phyloP scores from a whole-genome alignment of 2,888 invertebrate genomes.

The Adela reaumurella region DNA sequence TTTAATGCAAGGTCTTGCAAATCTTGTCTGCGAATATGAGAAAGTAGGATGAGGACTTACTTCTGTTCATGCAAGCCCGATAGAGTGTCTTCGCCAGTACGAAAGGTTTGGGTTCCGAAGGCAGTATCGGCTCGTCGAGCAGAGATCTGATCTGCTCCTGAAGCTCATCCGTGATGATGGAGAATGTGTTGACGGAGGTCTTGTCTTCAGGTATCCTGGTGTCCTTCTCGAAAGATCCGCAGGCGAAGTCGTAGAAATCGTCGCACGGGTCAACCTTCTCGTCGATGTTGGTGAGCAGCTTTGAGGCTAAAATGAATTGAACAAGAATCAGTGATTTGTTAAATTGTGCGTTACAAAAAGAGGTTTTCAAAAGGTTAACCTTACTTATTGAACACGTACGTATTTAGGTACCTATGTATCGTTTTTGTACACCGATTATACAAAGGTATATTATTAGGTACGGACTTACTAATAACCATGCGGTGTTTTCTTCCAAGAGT shows the following conservation, averaged over 20 bases:
- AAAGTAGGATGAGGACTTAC: slow-evolving; percentile 48
- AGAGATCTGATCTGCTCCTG: slow-evolving; percentile 69
- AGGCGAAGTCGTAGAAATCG: slow-evolving; percentile 78
- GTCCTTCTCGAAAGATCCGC: slow-evolving; percentile 68
- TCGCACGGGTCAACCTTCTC: slow-evolving; percentile 71
- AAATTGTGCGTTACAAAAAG: not conserved
- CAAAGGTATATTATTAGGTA: too few species aligned
- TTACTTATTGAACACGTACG: too few species aligned
- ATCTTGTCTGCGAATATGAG: too few species aligned
- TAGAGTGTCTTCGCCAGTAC: slow-evolving; percentile 78
- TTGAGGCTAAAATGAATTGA: slow-evolving; percentile 56
- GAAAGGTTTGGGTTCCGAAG: slow-evolving; percentile 66
- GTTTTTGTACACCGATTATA: too few species aligned
- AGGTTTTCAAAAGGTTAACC: too few species aligned
- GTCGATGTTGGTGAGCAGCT: slow-evolving; percentile 69
- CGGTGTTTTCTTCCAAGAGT: too few species aligned
- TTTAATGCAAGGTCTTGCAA: too few species aligned
- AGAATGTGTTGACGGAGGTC: slow-evolving; percentile 73
- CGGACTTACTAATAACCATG: too few species aligned
- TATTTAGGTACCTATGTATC: too few species aligned
- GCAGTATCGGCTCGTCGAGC: slow-evolving; percentile 60
- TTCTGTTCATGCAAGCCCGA: slow-evolving; percentile 84
- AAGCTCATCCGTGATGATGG: slow-evolving; percentile 69
- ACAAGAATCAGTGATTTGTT: not conserved
- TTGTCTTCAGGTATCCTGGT: slow-evolving; percentile 80